A percentile compares a stretch with the other conserved stretches of the same genome.
Evolutionary conservation across 2,888 invertebrate species (phyloP).

Genomic region (Macropis europaea): DNA sequence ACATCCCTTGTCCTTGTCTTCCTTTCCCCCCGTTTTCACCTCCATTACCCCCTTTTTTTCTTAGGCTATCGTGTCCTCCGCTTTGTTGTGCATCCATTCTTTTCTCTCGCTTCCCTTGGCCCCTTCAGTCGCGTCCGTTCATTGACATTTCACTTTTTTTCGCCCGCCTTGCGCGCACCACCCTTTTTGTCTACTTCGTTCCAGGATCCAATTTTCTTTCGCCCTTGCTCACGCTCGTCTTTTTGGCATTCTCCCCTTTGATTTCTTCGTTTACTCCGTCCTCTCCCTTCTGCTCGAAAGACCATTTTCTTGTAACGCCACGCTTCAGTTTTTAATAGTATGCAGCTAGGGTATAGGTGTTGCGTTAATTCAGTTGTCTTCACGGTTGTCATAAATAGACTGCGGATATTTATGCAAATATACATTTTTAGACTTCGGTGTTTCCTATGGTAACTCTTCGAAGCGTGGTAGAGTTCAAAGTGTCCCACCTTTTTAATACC

Average conservation of each 20-base stretch:
- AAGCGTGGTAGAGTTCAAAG: too few species aligned
- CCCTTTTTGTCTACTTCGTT: too few species aligned
- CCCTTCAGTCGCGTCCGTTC: not conserved
- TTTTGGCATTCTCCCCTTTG: not conserved
- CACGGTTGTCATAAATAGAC: too few species aligned
- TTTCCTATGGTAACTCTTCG: too few species aligned
- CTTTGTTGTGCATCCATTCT: not conserved
- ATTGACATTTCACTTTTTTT: slow-evolving; percentile 28
- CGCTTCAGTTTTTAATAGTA: too few species aligned
- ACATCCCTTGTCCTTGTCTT: not conserved
- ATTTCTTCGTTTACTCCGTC: not conserved
- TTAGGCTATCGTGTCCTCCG: not conserved
- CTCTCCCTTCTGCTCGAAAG: too few species aligned
- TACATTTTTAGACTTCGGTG: too few species aligned
- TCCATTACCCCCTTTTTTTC: not conserved
- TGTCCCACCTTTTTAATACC: too few species aligned
- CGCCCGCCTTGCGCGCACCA: not conserved
- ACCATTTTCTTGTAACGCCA: too few species aligned
- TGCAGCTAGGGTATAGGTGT: too few species aligned
- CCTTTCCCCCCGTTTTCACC: not conserved
- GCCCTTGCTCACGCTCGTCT: not conserved
- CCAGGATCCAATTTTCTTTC: slow-evolving; percentile 16
- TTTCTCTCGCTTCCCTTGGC: not conserved
- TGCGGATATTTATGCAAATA: too few species aligned
- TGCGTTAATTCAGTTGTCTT: too few species aligned